phyloP scores from a whole-genome alignment of 2,888 invertebrate species.

The Apamea monoglypha region DNA sequence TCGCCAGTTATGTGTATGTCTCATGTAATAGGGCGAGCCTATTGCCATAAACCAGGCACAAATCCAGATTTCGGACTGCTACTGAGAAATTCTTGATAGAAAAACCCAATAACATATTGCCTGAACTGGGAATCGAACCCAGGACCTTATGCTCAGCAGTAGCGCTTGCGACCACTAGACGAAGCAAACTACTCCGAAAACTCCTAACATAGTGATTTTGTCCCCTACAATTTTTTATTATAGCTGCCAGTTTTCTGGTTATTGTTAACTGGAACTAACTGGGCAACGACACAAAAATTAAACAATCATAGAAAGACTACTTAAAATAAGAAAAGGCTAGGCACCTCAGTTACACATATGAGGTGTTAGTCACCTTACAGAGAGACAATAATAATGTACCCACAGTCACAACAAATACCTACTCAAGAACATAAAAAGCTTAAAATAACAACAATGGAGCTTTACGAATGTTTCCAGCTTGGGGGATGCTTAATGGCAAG shows the following conservation, averaged over 20 bases:
- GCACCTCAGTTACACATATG: constrained; percentile 70
- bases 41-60: background rate
- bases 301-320: constrained; percentile 81
- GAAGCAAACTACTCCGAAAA: background rate
- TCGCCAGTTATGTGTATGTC: background rate
- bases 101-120: background rate
- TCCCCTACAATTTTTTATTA: constrained; percentile 19
- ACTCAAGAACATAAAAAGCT: constrained; percentile 85
- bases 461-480: constrained; percentile 78
- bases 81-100: background rate
- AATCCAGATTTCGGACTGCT: background rate
- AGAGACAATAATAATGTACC: constrained; percentile 78
- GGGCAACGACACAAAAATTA: constrained; percentile 77
- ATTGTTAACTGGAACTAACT: constrained; percentile 77
- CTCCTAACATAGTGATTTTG: constrained; percentile 5
- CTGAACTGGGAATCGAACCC: background rate
- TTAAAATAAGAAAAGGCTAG: constrained; percentile 75
- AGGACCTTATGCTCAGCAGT: background rate
- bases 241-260: constrained; percentile 61
- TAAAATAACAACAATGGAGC: constrained; percentile 80
- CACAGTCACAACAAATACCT: constrained; percentile 83
- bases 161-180: background rate
- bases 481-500: constrained; percentile 79
- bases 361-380: constrained; percentile 72
- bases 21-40: background rate